Percentiles rank a stretch among this genome's conserved stretches.
Evolutionary conservation across 2,888 invertebrate genomes (phyloP).

Genomic region (Congeria kusceri): DNA sequence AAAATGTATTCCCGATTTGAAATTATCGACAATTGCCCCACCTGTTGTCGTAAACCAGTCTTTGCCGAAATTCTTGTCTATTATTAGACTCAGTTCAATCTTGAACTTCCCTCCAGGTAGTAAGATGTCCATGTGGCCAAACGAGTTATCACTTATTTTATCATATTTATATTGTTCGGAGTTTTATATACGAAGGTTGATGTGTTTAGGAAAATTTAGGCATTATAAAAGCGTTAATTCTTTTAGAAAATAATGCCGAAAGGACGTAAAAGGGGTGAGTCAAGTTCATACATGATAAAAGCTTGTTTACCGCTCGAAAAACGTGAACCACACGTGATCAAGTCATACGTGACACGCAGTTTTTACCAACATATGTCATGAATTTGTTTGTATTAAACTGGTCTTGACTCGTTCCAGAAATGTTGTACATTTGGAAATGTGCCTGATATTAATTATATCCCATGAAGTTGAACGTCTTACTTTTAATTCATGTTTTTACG

Average conservation of each 20-base stretch:
- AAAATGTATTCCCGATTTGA: no score
- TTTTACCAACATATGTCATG: no score
- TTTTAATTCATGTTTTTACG: no score
- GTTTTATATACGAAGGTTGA: conserved; percentile 78
- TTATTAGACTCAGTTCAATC: conserved; percentile 51
- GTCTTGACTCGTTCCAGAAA: no score
- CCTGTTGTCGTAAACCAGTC: conserved; percentile 20
- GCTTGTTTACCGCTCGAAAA: conserved; percentile 17
- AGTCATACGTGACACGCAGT: no score
- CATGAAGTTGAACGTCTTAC: no score
- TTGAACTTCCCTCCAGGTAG: conserved; percentile 46
- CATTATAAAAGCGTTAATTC: conserved; percentile 70
- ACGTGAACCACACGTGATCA: no score
- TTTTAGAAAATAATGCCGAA: conserved; percentile 78
- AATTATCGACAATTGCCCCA: neutral
- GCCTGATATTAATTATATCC: no score
- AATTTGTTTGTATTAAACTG: no score
- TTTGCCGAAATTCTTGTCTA: conserved; percentile 27
- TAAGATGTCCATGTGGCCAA: conserved; percentile 75
- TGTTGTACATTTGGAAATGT: no score
- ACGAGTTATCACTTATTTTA: conserved; percentile 60
- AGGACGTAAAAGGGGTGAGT: conserved; percentile 76
- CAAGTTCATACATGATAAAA: conserved; percentile 7
- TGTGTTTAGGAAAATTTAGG: conserved; percentile 70
- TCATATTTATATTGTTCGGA: conserved; percentile 69